Conservation (phyloP, 2,797 vertebrate genomes). For the Parauchenoglanis punctatus region DNA sequence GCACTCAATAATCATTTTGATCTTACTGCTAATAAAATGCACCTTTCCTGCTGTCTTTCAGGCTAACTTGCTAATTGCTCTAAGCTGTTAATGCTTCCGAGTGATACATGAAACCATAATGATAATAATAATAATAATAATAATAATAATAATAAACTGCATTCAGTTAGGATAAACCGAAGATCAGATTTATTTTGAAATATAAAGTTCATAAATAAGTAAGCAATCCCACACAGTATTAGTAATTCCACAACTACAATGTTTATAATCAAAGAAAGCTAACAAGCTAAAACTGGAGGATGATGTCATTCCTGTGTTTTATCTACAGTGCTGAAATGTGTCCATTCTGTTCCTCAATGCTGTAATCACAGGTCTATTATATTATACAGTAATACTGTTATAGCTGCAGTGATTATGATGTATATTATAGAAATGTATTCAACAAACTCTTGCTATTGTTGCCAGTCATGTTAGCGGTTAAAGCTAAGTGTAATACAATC, state of each 20-base stretch:
- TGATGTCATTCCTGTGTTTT: not conserved
- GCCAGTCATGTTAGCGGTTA: too few species aligned
- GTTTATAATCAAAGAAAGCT: not conserved
- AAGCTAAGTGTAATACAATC: too few species aligned
- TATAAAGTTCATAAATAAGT: not conserved
- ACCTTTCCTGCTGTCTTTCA: too few species aligned
- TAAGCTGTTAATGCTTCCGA: not conserved
- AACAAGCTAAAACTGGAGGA: not conserved
- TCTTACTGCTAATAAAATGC: too few species aligned
- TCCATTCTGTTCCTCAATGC: not conserved
- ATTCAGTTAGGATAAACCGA: not conserved
- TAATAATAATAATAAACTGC: not conserved
- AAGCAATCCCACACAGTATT: not conserved
- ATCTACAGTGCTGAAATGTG: not conserved
- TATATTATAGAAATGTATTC: not conserved
- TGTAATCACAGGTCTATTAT: not conserved
- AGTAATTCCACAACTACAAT: too few species aligned
- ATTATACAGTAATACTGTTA: not conserved
- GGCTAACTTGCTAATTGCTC: not conserved
- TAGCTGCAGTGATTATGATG: not conserved
- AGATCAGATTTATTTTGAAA: not conserved
- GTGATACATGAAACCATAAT: not conserved
- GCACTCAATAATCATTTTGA: too few species aligned
- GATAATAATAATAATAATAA: not conserved
- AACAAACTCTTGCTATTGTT: not conserved